Percentiles rank a stretch among this genome's conserved stretches.
phyloP scores from a whole-genome alignment of 2,797 vertebrate species.

The Bucorvus abyssinicus region DNA sequence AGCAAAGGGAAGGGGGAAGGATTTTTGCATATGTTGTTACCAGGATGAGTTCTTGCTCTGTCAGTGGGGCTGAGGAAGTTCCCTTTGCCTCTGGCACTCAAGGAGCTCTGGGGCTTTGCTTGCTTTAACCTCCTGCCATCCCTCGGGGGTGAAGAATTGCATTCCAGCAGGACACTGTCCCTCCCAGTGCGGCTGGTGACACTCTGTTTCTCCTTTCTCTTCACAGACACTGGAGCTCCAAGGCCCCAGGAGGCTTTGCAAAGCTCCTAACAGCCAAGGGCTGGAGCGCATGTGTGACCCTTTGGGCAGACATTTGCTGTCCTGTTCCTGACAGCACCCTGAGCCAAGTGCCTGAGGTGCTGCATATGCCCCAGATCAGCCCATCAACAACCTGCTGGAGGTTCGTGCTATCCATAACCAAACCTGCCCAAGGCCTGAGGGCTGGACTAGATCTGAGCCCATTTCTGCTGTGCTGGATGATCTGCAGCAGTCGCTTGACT shows the following conservation, averaged over 20 bases:
- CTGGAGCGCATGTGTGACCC: fast-evolving
- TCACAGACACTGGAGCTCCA: neutral
- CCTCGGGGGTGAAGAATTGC: neutral
- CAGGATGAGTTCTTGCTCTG: neutral
- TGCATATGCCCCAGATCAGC: neutral
- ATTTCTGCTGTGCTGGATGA: neutral
- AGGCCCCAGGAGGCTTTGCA: neutral
- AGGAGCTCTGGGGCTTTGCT: neutral
- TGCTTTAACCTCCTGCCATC: neutral
- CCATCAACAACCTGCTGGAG: neutral
- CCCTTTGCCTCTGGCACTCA: neutral
- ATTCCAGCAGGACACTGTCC: neutral
- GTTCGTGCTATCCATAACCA: neutral
- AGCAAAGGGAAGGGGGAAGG: neutral
- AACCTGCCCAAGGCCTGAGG: neutral
- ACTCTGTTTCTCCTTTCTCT: neutral
- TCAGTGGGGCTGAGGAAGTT: neutral
- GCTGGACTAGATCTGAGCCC: neutral
- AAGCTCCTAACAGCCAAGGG: neutral
- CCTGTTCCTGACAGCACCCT: neutral
- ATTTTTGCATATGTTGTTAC: neutral
- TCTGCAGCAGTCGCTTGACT: neutral
- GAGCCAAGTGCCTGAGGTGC: neutral
- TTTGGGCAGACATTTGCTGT: neutral
- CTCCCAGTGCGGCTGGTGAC: fast-evolving